Percentiles rank a stretch among this genome's conserved stretches.
phyloP scores from a whole-genome alignment of 2,797 vertebrate genomes.

The Gastrophryne carolinensis region DNA sequence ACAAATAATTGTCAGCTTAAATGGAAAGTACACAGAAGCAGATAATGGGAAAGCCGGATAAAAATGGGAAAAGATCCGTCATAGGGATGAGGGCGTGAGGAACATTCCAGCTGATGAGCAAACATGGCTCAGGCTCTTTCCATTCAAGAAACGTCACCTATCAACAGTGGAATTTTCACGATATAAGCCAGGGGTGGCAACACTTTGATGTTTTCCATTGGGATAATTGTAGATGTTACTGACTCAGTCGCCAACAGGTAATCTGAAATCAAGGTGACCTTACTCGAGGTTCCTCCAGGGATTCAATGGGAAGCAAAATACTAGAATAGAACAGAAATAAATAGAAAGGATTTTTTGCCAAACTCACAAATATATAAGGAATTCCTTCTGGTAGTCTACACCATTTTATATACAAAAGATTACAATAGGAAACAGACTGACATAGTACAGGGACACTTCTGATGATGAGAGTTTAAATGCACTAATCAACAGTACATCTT shows the following conservation, averaged over 20 bases:
- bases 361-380: no score
- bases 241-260: conserved; percentile 37
- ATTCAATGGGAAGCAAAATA: not conserved
- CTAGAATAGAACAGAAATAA: no score
- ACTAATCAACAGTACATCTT: no score
- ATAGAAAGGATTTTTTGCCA: no score
- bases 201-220: conserved; percentile 31
- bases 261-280: not conserved
- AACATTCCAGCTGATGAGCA: conserved; percentile 23
- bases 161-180: conserved; percentile 33
- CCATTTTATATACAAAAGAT: no score
- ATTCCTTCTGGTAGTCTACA: no score
- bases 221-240: conserved; percentile 35
- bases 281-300: not conserved
- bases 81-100: conserved; percentile 36
- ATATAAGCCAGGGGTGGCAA: conserved; percentile 29
- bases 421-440: no score
- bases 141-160: conserved; percentile 43
- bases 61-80: conserved; percentile 45
- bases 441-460: no score
- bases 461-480: no score
- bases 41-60: conserved; percentile 30
- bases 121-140: conserved; percentile 31
- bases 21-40: conserved; percentile 38
- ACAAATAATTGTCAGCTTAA: conserved; percentile 10